Evolutionary conservation across 2,888 invertebrate genomes (phyloP).

Genomic region (Leistus spinibarbis): DNA sequence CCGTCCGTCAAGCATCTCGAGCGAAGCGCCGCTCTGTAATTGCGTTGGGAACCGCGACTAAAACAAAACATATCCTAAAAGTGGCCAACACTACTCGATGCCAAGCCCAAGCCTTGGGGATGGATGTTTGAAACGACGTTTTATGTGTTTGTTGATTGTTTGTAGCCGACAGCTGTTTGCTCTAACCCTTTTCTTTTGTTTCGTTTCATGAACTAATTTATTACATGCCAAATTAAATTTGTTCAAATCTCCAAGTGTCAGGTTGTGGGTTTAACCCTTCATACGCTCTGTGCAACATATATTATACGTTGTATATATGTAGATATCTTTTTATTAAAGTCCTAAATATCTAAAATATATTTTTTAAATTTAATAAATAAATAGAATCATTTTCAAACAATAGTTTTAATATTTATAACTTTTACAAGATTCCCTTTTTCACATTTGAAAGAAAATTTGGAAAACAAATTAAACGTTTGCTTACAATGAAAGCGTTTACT

Average conservation of each 20-base stretch:
- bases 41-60: conserved; percentile 2
- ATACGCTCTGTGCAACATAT: not conserved
- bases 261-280: not conserved
- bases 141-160: not conserved
- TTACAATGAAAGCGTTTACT: no score
- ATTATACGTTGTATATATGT: no score
- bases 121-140: no score
- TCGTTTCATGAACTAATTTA: not conserved
- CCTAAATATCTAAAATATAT: no score
- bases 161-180: conserved; percentile 2
- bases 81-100: not conserved
- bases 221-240: conserved; percentile 1
- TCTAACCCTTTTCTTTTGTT: conserved; percentile 1
- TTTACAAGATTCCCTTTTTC: no score
- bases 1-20: conserved; percentile 1
- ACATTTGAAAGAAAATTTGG: no score
- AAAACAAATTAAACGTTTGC: no score
- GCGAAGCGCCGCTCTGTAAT: not conserved
- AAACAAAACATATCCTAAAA: not conserved
- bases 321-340: no score
- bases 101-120: not conserved
- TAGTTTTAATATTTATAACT: no score
- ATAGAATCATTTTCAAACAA: no score
- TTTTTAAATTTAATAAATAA: not conserved
- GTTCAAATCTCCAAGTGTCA: not conserved